phyloP scores from a whole-genome alignment of 2,797 vertebrate genomes.

The Nothura maculosa region DNA sequence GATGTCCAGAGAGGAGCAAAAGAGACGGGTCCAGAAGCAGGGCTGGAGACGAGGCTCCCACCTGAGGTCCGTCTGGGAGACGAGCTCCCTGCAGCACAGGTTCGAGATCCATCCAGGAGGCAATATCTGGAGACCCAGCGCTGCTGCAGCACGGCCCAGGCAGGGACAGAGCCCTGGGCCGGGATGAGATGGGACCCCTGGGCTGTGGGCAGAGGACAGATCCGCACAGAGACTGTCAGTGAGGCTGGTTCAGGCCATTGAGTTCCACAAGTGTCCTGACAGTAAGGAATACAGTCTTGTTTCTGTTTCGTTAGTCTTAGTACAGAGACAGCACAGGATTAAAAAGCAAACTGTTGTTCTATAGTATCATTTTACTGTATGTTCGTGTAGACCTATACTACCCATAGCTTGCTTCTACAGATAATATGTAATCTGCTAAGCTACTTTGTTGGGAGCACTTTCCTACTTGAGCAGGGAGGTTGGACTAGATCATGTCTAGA shows the following conservation, averaged over 20 bases:
- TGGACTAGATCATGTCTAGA: no score
- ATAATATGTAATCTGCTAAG: background rate
- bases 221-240: no score
- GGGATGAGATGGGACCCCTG: background rate
- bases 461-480: background rate
- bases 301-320: background rate
- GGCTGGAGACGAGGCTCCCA: background rate
- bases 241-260: background rate
- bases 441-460: background rate
- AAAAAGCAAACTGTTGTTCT: background rate
- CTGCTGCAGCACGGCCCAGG: no score
- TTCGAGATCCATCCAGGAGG: background rate
- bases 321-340: background rate
- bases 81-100: fast-evolving
- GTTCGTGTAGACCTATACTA: background rate
- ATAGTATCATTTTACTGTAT: background rate
- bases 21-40: background rate
- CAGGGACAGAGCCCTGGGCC: background rate
- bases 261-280: background rate
- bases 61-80: background rate
- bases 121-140: no score
- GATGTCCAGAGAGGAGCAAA: background rate
- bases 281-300: background rate
- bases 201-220: no score
- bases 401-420: background rate